Evolutionary conservation across 1,140 invertebrate genomes (phyloP).

Genomic region (Drosophila murphyi): DNA sequence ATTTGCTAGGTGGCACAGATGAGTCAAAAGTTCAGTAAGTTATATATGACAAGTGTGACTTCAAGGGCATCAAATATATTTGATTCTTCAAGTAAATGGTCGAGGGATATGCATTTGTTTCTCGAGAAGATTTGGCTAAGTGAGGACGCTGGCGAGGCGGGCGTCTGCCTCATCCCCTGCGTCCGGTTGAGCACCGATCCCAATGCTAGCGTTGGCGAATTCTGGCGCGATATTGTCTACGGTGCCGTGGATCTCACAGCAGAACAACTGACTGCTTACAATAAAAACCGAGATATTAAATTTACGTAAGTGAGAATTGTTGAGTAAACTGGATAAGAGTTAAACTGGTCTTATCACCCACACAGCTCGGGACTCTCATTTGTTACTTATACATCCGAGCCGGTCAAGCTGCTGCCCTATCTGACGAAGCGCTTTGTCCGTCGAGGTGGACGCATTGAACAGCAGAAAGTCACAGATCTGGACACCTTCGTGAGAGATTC

Average conservation of each 20-base stretch:
- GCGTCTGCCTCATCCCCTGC: conserved; percentile 87
- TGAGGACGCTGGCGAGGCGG: conserved; percentile 86
- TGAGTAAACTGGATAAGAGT: background rate
- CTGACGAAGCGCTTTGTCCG: conserved; percentile 86
- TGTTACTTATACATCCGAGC: conserved; percentile 87
- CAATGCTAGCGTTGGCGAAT: conserved; percentile 56
- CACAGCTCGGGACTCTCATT: conserved; percentile 87
- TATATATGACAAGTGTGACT: rapidly evolving
- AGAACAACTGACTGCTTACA: conserved; percentile 85
- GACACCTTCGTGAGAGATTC: conserved; percentile 85
- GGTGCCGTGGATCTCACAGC: conserved; percentile 85
- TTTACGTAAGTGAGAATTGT: conserved; percentile 85
- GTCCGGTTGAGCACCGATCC: conserved; percentile 84
- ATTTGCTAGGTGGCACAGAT: conserved; percentile 87
- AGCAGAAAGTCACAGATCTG: conserved; percentile 85
- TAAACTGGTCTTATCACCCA: background rate
- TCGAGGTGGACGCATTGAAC: conserved; percentile 86
- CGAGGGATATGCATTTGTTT: conserved; percentile 87
- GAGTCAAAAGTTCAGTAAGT: conserved; percentile 86
- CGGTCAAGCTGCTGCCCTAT: conserved; percentile 86
- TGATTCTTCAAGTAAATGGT: conserved; percentile 86
- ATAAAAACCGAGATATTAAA: conserved; percentile 82
- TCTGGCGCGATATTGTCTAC: conserved; percentile 87
- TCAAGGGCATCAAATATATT: background rate
- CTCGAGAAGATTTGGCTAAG: conserved; percentile 87